Conservation (phyloP, 1,140 invertebrate species). For the Littorina saxatilis region DNA sequence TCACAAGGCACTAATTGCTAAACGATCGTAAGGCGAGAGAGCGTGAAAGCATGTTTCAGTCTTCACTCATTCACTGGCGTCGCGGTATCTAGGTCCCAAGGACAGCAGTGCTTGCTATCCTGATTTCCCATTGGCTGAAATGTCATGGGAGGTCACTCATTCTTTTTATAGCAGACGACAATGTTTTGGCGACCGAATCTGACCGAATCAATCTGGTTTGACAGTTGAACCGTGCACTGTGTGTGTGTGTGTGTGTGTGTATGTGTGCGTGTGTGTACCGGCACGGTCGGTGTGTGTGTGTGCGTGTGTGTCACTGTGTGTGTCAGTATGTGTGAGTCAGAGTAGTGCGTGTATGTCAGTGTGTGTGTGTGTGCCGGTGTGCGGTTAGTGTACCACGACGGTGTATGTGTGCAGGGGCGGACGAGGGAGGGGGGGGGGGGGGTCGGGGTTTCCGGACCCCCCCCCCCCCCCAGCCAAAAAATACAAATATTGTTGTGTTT, state of each 20-base stretch:
- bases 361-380: background rate
- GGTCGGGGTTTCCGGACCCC: no score
- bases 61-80: background rate
- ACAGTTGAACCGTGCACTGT: background rate
- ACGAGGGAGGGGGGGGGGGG: no score
- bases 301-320: conserved; percentile 20
- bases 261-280: no score
- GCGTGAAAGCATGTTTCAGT: background rate
- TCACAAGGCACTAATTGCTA: background rate
- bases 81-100: conserved; percentile 25
- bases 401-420: no score
- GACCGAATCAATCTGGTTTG: background rate
- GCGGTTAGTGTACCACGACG: background rate
- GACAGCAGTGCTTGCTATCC: background rate
- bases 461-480: no score
- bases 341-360: no score
- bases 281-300: no score
- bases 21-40: no score
- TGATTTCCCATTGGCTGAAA: conserved; percentile 2
- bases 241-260: background rate
- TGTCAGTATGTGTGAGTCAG: no score
- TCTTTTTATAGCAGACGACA: background rate
- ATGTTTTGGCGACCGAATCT: background rate
- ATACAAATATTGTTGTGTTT: no score
- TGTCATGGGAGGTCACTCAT: background rate